phyloP scores from a whole-genome alignment of 2,113 vertebrate genomes.

The Onychostruthus taczanowskii region DNA sequence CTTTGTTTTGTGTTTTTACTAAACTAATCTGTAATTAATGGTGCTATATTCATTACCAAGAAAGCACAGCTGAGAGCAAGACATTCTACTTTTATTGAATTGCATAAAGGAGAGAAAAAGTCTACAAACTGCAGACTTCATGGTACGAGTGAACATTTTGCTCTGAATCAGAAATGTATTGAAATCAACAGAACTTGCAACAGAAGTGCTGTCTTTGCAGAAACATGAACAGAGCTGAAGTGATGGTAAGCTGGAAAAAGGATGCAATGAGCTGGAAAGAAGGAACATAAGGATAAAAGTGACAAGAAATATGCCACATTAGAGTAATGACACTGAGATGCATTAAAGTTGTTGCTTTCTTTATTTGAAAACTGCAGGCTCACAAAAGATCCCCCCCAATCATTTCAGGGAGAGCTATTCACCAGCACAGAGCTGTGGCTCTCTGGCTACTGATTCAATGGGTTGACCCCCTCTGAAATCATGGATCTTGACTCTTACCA shows the following conservation, averaged over 20 bases:
- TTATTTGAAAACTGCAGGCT: background rate
- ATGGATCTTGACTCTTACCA: background rate
- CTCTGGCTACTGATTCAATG: background rate
- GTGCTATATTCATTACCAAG: background rate
- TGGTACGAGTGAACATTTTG: background rate
- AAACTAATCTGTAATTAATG: background rate
- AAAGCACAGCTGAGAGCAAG: background rate
- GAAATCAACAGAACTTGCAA: background rate
- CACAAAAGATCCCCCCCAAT: background rate
- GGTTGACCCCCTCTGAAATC: background rate
- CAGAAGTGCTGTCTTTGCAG: background rate
- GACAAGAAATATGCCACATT: background rate
- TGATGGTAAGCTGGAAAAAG: background rate
- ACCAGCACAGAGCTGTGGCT: background rate
- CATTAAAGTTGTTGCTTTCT: background rate
- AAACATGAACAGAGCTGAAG: background rate
- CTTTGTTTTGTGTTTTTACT: background rate
- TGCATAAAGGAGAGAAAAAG: background rate
- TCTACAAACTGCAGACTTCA: background rate
- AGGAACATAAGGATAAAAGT: background rate
- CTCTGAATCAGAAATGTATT: background rate
- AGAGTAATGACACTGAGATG: background rate
- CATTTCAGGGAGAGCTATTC: background rate
- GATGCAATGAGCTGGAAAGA: conserved; percentile 15
- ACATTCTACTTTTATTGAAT: background rate